phyloP scores from a whole-genome alignment of 1,140 invertebrate genomes.

The Pseudachorutes palmiensis region DNA sequence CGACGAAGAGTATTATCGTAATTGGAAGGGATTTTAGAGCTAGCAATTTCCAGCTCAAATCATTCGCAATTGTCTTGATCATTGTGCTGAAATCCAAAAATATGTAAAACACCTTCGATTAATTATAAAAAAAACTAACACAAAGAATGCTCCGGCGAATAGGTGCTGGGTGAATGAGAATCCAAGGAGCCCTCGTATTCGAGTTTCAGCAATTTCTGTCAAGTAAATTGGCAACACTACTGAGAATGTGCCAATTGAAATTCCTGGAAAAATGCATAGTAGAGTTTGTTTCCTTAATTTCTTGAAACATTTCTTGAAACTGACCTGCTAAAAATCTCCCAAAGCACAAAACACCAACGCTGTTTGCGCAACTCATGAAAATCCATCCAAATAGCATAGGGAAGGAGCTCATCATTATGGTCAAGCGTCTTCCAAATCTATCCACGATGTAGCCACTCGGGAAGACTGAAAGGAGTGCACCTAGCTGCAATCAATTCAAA shows the following conservation, averaged over 20 bases:
- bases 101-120: too few relatives aligned
- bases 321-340: background rate
- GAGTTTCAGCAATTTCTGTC: constrained; percentile 52
- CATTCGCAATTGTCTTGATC: background rate
- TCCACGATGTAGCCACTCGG: background rate
- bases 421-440: background rate
- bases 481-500: background rate
- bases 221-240: constrained; percentile 50
- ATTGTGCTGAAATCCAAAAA: too few relatives aligned
- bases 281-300: background rate
- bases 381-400: background rate
- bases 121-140: too few relatives aligned
- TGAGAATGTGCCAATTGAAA: constrained; percentile 21
- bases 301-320: too few relatives aligned
- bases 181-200: constrained; percentile 51
- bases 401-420: background rate
- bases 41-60: background rate
- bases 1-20: background rate
- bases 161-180: constrained; percentile 23
- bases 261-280: constrained; percentile 39
- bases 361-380: background rate
- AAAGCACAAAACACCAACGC: background rate
- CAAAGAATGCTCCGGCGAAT: constrained; percentile 49
- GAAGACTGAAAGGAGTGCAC: background rate
- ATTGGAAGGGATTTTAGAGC: background rate